Conservation (phyloP, 1,140 invertebrate species). For the Procambarus virginalis region DNA sequence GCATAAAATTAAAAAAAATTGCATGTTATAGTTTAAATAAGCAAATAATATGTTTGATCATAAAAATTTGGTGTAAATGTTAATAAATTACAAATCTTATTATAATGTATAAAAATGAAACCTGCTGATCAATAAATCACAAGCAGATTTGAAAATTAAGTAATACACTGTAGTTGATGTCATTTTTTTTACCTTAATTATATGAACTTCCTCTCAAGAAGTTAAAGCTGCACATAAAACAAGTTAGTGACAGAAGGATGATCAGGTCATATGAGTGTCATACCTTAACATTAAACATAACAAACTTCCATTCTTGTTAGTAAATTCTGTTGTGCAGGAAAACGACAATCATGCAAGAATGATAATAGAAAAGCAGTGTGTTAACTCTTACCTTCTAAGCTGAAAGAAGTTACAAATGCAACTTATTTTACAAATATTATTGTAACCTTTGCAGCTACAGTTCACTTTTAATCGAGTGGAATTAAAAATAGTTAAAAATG, state of each 20-base stretch:
- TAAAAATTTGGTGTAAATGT: no score
- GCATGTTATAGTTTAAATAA: no score
- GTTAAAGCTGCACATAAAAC: not conserved
- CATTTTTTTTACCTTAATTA: no score
- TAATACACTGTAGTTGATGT: not conserved
- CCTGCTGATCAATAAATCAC: no score
- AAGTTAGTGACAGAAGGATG: not conserved
- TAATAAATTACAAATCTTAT: not conserved
- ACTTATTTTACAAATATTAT: conserved; percentile 26
- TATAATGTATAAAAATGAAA: not conserved
- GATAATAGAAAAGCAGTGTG: not conserved
- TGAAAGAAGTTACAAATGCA: conserved; percentile 21
- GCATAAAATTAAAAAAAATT: no score
- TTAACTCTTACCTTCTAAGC: conserved; percentile 38
- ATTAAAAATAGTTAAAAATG: not conserved
- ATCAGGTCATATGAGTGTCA: not conserved
- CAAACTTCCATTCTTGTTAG: not conserved
- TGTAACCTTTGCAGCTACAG: conserved; percentile 44
- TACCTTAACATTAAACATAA: not conserved
- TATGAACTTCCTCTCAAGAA: not conserved
- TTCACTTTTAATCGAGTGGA: not conserved
- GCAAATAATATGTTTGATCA: no score
- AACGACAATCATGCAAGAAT: not conserved
- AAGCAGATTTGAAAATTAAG: not conserved
- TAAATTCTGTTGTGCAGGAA: not conserved